Evolutionary conservation across 2,888 invertebrate genomes (phyloP).

Genomic region (Rosalia funebris): DNA sequence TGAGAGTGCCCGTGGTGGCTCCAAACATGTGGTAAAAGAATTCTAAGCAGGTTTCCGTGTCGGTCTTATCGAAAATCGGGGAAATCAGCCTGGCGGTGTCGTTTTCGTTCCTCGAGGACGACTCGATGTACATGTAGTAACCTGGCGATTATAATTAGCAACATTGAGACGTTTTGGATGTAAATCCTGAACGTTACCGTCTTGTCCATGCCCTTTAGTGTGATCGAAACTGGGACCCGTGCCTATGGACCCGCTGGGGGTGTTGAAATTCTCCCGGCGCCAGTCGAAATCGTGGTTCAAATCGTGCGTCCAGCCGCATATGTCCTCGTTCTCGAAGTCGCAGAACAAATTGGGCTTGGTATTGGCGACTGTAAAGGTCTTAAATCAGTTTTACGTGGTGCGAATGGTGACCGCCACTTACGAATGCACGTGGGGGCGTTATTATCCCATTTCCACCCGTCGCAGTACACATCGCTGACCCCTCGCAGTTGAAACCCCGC

Average conservation of each 20-base stretch:
- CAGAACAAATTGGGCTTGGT: slow-evolving; percentile 66
- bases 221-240: slow-evolving; percentile 84
- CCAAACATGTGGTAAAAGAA: slow-evolving; percentile 88
- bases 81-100: slow-evolving; percentile 79
- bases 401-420: too few species aligned
- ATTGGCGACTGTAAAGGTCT: slow-evolving; percentile 60
- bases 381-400: too few species aligned
- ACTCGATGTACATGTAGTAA: slow-evolving; percentile 86
- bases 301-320: slow-evolving; percentile 85
- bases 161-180: too few species aligned
- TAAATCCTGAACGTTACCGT: too few species aligned
- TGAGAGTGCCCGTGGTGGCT: slow-evolving; percentile 67
- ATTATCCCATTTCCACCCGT: slow-evolving; percentile 77
- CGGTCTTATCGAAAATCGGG: slow-evolving; percentile 69
- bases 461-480: slow-evolving; percentile 73
- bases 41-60: slow-evolving; percentile 66
- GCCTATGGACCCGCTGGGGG: slow-evolving; percentile 72
- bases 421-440: slow-evolving; percentile 74
- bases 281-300: slow-evolving; percentile 79
- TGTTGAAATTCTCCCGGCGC: slow-evolving; percentile 72
- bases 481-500: slow-evolving; percentile 73
- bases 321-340: slow-evolving; percentile 73
- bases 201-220: slow-evolving; percentile 69
- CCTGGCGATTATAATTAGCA: slow-evolving; percentile 69
- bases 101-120: slow-evolving; percentile 71